Evolutionary conservation across 2,113 vertebrate species (phyloP), one percentile per base, ranked within the genome.

Genomic region (Heterochromis multidens): DNA sequence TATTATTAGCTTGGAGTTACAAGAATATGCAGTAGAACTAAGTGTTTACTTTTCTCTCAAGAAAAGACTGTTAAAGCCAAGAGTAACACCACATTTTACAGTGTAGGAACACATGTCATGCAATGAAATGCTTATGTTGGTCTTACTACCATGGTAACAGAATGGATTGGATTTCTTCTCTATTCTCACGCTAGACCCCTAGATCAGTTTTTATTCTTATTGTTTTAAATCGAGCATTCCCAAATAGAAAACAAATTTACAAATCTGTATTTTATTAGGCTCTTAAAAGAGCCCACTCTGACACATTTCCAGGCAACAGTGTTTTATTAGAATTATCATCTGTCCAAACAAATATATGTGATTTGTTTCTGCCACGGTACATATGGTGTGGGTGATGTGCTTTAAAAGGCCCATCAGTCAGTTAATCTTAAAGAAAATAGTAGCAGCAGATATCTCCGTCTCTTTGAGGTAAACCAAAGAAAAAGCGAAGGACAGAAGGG

Each of bases 1-100:
- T 95, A 96, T 94, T 90, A 95, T 96, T 96, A 96, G n/a, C 84
- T 89, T 88, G 93, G 85, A 95, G 93, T 93, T 93, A 93, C 90
- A 82, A 89, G 85, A 91, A 96, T 94, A 94, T 92, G 89, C 92
- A 84, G 91, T 94, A 95, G 88, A 93, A 94, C 88, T 89, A 89
- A 88, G 90, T 93, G 90, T 91, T 91, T 93, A 85, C 89, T 89
- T 88, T 92, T 54, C 87, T 88, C 83, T 65, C 56, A 86, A 89
- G 88, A 89, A 91, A 89, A 82, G 89, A 52, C 80, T 88, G 87
- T 86, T 83, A 83, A 90, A 93, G 92, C 93, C 93, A 94, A 94
- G 84, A 87, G 87, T 89, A 94, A 94, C 88, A 91, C 72, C 79
- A 77, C 80, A 84, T 91, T 93, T 87, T 88, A 92, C 87, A 89